These are phyloP conservation scores for Channa striata DNA, from an alignment of 2,797 vertebrate species.

Conservation along the genomic window DNA sequence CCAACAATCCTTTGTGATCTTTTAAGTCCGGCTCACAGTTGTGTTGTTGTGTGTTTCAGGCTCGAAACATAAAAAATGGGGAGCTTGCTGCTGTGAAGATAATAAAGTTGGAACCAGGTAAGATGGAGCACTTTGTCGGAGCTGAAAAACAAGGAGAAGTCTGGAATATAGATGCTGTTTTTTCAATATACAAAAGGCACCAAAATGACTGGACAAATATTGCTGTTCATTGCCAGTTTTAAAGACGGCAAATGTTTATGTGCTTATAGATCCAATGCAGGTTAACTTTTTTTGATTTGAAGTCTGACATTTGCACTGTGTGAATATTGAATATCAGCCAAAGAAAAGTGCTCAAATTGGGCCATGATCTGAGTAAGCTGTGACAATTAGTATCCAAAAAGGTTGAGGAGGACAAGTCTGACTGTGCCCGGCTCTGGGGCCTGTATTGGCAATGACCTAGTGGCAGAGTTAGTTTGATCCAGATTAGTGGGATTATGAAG, in stretches of 20 bases:
- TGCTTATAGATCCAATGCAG: not conserved
- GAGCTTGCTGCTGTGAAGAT: conserved; percentile 98
- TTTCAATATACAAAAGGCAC: conserved; percentile 20
- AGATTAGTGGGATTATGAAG: conserved; percentile 80
- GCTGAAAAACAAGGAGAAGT: conserved; percentile 2
- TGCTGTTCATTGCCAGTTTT: not conserved
- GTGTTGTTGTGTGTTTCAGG: conserved; percentile 85
- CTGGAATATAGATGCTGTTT: conserved; percentile 26
- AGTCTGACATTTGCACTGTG: not conserved
- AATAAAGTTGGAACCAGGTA: conserved; percentile 98
- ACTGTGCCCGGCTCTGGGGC: conserved; percentile 21
- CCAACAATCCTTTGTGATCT: not conserved
- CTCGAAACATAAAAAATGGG: conserved; percentile 94
- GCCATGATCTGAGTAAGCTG: too few species aligned
- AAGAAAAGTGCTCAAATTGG: too few species aligned
- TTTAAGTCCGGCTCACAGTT: not conserved
- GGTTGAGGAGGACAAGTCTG: not conserved
- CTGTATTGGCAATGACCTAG: conserved; percentile 63
- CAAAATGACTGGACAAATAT: conserved; percentile 7
- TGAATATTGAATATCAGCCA: not conserved
- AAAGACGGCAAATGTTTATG: conserved; percentile 15
- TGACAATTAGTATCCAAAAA: too few species aligned
- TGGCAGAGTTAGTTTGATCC: conserved; percentile 69
- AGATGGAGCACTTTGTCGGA: conserved; percentile 62
- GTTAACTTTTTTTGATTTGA: not conserved